A percentile compares a stretch with the other conserved stretches of the same genome.
Conservation (phyloP, 2,797 vertebrate genomes). For the Scarus forsteni region DNA sequence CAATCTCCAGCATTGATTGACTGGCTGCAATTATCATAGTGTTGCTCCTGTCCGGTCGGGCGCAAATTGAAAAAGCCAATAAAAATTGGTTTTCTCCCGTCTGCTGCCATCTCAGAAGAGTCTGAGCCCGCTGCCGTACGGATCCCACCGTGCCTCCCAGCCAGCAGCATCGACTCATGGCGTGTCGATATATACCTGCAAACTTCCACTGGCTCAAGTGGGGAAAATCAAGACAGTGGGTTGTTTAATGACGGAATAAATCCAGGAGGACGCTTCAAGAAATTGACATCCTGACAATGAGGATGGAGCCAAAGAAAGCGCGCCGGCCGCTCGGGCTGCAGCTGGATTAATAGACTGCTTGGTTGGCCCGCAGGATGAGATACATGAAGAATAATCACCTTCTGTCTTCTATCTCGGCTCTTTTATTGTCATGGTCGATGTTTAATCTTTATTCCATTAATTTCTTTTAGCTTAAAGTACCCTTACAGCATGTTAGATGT, state of each 20-base stretch:
- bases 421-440: conserved; percentile 21
- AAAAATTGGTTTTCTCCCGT: conserved; percentile 63
- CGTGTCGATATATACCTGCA: conserved; percentile 69
- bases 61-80: conserved; percentile 70
- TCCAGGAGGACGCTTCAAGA: conserved; percentile 64
- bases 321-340: conserved; percentile 21
- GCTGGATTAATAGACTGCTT: conserved; percentile 59
- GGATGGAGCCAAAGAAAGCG: conserved; percentile 49
- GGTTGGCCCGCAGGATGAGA: conserved; percentile 36
- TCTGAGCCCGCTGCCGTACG: conserved; percentile 38
- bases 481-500: conserved; percentile 14
- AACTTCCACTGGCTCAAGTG: conserved; percentile 64
- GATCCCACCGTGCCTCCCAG: conserved; percentile 50
- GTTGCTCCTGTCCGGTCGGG: conserved; percentile 49
- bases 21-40: conserved; percentile 63
- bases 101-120: conserved; percentile 49
- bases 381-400: conserved; percentile 47
- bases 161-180: conserved; percentile 51
- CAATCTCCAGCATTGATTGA: conserved; percentile 50
- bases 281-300: conserved; percentile 74
- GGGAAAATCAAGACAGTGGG: conserved; percentile 64
- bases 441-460: conserved; percentile 28
- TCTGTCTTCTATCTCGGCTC: conserved; percentile 33
- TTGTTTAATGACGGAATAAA: conserved; percentile 76
- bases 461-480: not conserved